A percentile compares a stretch with the other conserved stretches of the same genome.
Evolutionary conservation across 2,113 vertebrate genomes (phyloP).

Genomic region (Caretta caretta): DNA sequence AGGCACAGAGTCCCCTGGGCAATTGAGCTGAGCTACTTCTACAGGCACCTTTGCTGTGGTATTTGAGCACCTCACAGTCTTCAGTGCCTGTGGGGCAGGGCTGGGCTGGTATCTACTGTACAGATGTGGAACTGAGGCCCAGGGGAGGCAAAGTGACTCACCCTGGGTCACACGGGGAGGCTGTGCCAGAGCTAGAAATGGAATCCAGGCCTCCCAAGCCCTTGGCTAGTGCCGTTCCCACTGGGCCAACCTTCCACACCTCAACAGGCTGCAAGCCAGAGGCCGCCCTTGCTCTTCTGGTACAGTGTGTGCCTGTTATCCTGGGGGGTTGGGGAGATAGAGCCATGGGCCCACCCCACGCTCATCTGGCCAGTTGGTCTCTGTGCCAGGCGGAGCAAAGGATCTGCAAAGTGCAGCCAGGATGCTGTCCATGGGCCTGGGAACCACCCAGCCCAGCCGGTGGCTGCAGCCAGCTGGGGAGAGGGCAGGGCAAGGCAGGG

Average conservation of each 20-base stretch:
- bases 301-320: not conserved
- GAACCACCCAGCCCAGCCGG: not conserved
- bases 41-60: not conserved
- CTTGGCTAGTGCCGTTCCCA: too few species aligned
- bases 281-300: not conserved
- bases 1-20: not conserved
- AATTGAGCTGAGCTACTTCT: too few species aligned
- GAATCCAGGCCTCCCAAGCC: not conserved
- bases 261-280: not conserved
- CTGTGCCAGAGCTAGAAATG: not conserved
- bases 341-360: not conserved
- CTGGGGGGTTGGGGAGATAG: not conserved
- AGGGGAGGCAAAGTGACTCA: not conserved
- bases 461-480: not conserved
- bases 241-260: not conserved
- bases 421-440: not conserved
- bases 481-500: too few species aligned
- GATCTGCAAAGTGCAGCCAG: not conserved
- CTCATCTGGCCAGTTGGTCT: not conserved
- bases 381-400: not conserved
- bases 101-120: not conserved
- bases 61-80: too few species aligned
- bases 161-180: not conserved
- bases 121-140: not conserved
- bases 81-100: not conserved